Evolutionary conservation across 2,797 vertebrate species (phyloP), one percentile per base, ranked within the genome.

Genomic region (Coregonus ussuriensis): DNA sequence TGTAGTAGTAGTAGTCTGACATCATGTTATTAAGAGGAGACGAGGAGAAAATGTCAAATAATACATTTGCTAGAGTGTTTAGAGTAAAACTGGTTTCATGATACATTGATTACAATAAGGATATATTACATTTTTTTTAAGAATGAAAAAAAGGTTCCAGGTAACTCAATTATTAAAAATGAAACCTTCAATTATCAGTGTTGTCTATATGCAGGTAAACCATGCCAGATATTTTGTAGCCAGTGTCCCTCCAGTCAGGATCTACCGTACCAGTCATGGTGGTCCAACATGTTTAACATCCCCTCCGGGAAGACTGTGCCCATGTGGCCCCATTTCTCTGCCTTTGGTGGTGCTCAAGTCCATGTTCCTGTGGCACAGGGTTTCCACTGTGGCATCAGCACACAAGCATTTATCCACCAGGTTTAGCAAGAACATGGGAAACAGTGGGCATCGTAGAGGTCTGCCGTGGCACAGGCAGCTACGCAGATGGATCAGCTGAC

Each of bases 301-400:
- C 67, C 41, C 35, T 11, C 67, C 1, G 16, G 67, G 67, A 11
- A 70, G 35, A 7, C 4, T 70, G 37, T 9, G 6, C 11, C 67
- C 18, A 1, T 16, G 5, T 33, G 35, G 6, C 33, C 67, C 35
- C 4, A 18, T 47, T 0, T 47, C 18, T 15, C 6, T 7, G 0
- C 1, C 4, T 25, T 16, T 6, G 67, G 16, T 41, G 3, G 15
- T 13, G n/a, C 68, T 7, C 18, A 35, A 6, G 33, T 18, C 31
- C 31, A 15, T 35, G 25, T 25, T 25, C 25, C 25, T 25, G 25
- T 25, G 3, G 37, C 73, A 86, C 37, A 90, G 78, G 5, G 81
- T 91, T 79, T 89, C 62, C 56, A 88, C 77, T 72, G 81, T 79
- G 66, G 84, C 72, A 5, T 84, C 56, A 65, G 77, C 73, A 83